phyloP scores from a whole-genome alignment of 2,888 invertebrate species.

The Acanthosepion esculentum region DNA sequence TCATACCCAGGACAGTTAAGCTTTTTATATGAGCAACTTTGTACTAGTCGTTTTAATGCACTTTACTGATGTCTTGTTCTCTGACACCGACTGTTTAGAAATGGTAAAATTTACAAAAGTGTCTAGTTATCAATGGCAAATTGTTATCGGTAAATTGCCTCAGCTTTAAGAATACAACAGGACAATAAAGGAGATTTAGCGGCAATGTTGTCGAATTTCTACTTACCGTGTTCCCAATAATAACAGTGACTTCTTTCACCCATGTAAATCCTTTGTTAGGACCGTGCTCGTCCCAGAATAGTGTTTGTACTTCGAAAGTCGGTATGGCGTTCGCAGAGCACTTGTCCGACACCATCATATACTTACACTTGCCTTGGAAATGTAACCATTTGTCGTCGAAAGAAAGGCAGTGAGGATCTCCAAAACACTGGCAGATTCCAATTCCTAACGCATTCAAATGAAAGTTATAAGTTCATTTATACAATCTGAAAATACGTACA shows the following conservation, averaged over 20 bases:
- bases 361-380: conserved; percentile 4
- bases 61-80: no score
- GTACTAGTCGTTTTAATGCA: no score
- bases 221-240: conserved; percentile 56
- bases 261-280: conserved; percentile 57
- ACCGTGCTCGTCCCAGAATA: neutral
- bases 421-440: neutral
- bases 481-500: no score
- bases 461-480: no score
- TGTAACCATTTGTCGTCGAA: neutral
- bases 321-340: neutral
- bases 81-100: no score
- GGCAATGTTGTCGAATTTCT: neutral
- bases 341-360: neutral
- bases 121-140: no score
- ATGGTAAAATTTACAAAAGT: no score
- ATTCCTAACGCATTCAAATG: neutral
- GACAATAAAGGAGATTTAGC: no score
- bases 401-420: neutral
- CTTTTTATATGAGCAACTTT: no score
- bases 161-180: no score
- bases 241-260: conserved; percentile 63
- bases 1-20: no score
- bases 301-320: neutral
- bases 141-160: no score